Evolutionary conservation across 2,113 vertebrate genomes (phyloP).

Genomic region (Daubentonia madagascariensis): DNA sequence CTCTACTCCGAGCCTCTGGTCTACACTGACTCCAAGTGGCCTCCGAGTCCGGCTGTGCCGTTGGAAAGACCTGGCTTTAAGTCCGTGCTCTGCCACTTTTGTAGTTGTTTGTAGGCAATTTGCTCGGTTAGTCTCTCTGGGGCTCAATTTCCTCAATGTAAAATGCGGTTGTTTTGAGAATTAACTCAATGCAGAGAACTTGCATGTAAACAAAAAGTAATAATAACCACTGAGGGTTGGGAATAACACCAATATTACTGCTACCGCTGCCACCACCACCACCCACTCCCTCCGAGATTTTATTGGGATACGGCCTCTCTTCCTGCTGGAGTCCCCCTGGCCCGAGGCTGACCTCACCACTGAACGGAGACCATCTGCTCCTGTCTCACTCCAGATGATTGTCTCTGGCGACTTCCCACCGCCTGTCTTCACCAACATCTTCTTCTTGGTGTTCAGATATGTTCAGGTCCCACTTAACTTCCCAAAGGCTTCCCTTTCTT

Average conservation of each 20-base stretch:
- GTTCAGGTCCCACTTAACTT: not conserved
- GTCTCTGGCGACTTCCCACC: not conserved
- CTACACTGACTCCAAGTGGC: not conserved
- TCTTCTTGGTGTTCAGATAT: not conserved
- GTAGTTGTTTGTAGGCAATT: no score
- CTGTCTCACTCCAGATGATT: not conserved
- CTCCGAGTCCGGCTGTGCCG: not conserved
- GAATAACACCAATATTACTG: rapidly evolving
- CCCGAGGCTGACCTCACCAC: not conserved
- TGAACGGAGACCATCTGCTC: not conserved
- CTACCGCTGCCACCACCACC: rapidly evolving
- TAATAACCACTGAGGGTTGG: rapidly evolving
- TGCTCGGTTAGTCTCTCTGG: not conserved
- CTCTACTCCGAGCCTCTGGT: not conserved
- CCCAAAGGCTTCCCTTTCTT: not conserved
- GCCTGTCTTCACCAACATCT: not conserved
- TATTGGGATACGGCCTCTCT: not conserved
- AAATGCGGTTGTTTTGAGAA: not conserved
- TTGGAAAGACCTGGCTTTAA: not conserved
- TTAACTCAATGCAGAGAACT: no score
- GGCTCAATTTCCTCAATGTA: not conserved
- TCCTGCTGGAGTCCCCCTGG: no score
- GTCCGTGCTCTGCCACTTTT: no score
- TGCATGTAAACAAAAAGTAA: not conserved
- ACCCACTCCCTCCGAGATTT: not conserved